These are phyloP conservation scores for Myotis yumanensis DNA, from an alignment of 2,113 vertebrate genomes.

Conservation along the genomic window DNA sequence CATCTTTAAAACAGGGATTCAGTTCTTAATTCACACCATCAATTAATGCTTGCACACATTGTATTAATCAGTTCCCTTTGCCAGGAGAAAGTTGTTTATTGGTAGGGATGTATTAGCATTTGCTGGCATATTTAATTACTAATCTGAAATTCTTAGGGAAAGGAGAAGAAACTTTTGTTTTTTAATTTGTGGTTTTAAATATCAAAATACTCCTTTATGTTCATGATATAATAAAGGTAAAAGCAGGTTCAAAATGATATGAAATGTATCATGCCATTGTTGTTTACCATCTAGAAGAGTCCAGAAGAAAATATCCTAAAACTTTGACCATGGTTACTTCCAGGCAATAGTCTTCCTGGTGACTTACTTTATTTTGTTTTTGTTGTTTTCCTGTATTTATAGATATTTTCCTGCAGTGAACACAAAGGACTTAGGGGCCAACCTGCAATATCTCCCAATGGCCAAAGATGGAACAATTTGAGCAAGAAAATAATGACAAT, in stretches of 20 bases:
- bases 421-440: background rate
- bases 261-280: background rate
- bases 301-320: background rate
- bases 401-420: too few relatives aligned
- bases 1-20: conserved; percentile 49
- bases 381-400: background rate
- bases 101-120: background rate
- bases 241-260: background rate
- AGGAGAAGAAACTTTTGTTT: background rate
- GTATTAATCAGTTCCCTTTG: conserved; percentile 46
- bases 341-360: background rate
- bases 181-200: background rate
- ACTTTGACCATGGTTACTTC: conserved; percentile 5
- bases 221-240: background rate
- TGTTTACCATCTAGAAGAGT: background rate
- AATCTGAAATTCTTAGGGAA: conserved; percentile 11
- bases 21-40: conserved; percentile 69
- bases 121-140: background rate
- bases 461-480: background rate
- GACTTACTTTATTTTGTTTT: background rate
- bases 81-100: conserved; percentile 41
- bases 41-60: conserved; percentile 66
- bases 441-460: background rate
- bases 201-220: conserved; percentile 27
- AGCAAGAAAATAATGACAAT: background rate